A percentile compares a stretch with the other conserved stretches of the same genome.
phyloP scores from a whole-genome alignment of 2,888 invertebrate genomes.

The Dryobota labecula region DNA sequence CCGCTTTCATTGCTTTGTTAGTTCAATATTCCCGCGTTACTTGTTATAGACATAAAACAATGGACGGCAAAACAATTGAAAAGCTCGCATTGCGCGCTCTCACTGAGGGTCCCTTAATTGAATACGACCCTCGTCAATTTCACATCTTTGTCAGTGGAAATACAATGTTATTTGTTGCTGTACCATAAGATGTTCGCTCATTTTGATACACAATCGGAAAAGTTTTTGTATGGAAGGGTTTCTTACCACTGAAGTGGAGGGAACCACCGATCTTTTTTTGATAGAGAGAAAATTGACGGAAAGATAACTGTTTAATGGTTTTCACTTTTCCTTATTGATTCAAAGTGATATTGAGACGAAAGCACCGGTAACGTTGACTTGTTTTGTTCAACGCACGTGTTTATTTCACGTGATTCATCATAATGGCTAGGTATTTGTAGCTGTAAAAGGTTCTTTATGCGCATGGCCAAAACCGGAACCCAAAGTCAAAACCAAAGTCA shows the following conservation, averaged over 20 bases:
- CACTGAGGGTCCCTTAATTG: constrained; percentile 60
- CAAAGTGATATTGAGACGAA: constrained; percentile 18
- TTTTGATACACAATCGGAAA: constrained; percentile 55
- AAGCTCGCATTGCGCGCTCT: constrained; percentile 44
- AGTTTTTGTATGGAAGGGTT: constrained; percentile 52
- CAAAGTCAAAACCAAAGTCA: too few species aligned
- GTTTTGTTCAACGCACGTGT: constrained; percentile 15
- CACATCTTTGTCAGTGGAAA: constrained; percentile 64
- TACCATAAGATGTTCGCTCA: constrained; percentile 48
- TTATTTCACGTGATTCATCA: neutral
- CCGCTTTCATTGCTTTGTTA: constrained; percentile 46
- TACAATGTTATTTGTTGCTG: constrained; percentile 65
- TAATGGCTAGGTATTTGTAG: too few species aligned
- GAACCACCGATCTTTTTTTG: constrained; percentile 44
- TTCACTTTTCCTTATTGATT: constrained; percentile 20
- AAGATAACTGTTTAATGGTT: constrained; percentile 36
- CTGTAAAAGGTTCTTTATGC: too few species aligned
- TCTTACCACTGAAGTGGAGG: constrained; percentile 25
- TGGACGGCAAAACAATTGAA: constrained; percentile 61
- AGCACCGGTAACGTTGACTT: neutral
- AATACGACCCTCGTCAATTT: constrained; percentile 78
- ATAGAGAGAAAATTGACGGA: constrained; percentile 37
- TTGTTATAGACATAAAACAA: constrained; percentile 58
- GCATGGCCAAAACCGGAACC: too few species aligned
- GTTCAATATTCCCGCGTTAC: constrained; percentile 34